These are phyloP conservation scores for Noctilio leporinus DNA, from an alignment of 2,113 vertebrate species.

Conservation along the genomic window DNA sequence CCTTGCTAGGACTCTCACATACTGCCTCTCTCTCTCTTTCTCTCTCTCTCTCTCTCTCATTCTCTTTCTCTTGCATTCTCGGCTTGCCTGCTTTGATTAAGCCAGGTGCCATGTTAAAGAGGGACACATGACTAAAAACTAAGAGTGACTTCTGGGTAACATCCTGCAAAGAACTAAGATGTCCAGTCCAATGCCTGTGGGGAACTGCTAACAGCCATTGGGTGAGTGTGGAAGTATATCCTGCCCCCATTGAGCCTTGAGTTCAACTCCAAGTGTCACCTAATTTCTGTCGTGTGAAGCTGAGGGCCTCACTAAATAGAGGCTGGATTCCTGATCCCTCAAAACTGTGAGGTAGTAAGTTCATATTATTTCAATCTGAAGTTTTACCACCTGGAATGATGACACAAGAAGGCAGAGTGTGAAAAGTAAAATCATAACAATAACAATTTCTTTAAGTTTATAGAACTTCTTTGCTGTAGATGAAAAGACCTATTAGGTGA, in stretches of 20 bases:
- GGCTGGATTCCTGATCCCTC: background rate
- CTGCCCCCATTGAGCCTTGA: background rate
- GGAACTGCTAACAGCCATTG: background rate
- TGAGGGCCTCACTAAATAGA: background rate
- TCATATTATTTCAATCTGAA: background rate
- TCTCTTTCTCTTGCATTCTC: background rate
- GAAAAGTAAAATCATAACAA: background rate
- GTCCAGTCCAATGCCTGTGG: background rate
- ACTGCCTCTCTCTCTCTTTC: background rate
- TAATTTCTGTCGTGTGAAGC: background rate
- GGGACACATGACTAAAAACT: rapidly evolving
- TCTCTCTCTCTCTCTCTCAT: too few species aligned
- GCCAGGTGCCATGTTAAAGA: background rate
- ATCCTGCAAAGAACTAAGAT: background rate
- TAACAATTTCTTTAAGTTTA: background rate
- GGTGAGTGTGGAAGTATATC: background rate
- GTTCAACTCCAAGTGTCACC: background rate
- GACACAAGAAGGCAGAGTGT: background rate
- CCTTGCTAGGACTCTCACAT: background rate
- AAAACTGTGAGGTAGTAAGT: background rate
- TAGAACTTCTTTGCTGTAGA: background rate
- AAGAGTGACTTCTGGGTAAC: background rate
- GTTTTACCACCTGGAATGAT: background rate
- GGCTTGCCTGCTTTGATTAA: background rate
- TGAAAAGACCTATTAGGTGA: background rate